These are phyloP conservation scores for Cordilura impudica DNA, from an alignment of 2,888 invertebrate species.

Conservation along the genomic window DNA sequence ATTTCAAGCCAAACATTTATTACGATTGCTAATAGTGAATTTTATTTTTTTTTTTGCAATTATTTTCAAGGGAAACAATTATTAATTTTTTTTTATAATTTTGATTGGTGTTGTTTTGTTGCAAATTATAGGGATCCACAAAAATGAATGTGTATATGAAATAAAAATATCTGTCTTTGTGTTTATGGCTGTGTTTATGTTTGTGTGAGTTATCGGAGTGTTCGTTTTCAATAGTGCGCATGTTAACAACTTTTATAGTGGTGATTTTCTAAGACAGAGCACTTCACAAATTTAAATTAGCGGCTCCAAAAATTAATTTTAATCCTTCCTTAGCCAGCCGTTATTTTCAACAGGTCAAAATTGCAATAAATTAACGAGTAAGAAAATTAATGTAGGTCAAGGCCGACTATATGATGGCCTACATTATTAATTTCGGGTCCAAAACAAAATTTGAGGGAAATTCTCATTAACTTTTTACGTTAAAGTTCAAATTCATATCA, in stretches of 20 bases:
- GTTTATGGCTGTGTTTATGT: not conserved
- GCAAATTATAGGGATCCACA: constrained; percentile 50
- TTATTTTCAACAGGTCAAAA: no score
- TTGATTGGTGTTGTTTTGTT: constrained; percentile 35
- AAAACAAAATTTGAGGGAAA: no score
- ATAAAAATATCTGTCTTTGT: constrained; percentile 4
- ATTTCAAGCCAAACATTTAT: not conserved
- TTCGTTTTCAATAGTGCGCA: constrained; percentile 48
- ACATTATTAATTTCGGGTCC: no score
- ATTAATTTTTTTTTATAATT: constrained; percentile 1
- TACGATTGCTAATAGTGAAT: constrained; percentile 7
- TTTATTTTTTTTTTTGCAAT: not conserved
- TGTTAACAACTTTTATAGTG: constrained; percentile 34
- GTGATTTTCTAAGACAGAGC: constrained; percentile 15
- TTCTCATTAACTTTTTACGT: no score
- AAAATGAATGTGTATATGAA: constrained; percentile 54
- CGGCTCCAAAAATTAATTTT: no score
- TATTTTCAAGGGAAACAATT: not conserved
- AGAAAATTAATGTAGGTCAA: no score
- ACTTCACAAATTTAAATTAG: no score
- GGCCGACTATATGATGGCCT: no score
- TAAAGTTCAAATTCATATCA: no score
- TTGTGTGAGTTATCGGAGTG: constrained; percentile 8
- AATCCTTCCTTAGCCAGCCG: no score
- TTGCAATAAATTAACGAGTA: no score